Conservation (phyloP, 2,113 vertebrate genomes). For the Ivindomyrus marchei region DNA sequence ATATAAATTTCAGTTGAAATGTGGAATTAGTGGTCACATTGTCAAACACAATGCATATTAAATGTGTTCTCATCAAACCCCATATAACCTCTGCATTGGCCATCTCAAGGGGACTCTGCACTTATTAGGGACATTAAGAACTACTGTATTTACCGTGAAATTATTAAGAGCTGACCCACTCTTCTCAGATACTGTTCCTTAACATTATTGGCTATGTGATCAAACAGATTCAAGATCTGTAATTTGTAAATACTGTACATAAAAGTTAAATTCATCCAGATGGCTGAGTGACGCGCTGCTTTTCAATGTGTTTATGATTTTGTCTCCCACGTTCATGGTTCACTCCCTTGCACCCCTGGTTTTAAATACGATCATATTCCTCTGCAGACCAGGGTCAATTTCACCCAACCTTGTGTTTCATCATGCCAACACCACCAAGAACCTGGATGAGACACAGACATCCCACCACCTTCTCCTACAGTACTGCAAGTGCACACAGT, state of each 20-base stretch:
- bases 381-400: neutral
- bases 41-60: neutral
- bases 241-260: neutral
- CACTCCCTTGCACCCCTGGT: neutral
- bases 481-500: neutral
- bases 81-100: neutral
- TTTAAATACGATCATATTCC: neutral
- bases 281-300: neutral
- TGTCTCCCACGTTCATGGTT: neutral
- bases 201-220: neutral
- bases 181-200: neutral
- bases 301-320: neutral
- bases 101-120: neutral
- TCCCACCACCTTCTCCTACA: neutral
- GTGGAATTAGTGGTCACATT: neutral
- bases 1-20: neutral
- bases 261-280: neutral
- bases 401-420: neutral
- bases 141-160: neutral
- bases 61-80: neutral
- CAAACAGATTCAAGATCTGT: neutral
- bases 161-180: neutral
- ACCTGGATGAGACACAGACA: neutral
- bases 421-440: neutral
- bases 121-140: neutral